Conservation (phyloP, 2,797 vertebrate genomes). For the Crypturellus tataupa region DNA sequence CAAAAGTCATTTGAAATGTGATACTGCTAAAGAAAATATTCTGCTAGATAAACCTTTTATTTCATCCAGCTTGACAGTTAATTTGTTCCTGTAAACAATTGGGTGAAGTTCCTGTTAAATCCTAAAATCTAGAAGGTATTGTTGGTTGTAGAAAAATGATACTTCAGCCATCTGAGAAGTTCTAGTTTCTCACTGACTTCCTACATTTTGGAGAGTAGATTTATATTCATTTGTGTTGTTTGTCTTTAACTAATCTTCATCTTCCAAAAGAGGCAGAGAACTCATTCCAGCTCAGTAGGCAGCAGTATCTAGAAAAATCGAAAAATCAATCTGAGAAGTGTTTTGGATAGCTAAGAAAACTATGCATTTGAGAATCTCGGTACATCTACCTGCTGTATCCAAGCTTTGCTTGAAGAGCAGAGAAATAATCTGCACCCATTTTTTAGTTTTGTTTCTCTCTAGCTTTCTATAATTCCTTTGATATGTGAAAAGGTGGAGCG, state of each 20-base stretch:
- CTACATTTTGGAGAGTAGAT: neutral
- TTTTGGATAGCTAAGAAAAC: neutral
- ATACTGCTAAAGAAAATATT: slow-evolving; percentile 9
- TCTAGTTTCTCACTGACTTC: neutral
- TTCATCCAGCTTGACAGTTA: neutral
- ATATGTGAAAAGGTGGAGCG: slow-evolving; percentile 37
- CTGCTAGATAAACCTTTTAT: neutral
- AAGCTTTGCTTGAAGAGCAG: neutral
- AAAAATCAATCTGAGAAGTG: neutral
- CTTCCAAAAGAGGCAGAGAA: neutral
- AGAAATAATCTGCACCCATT: neutral
- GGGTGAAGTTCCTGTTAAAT: slow-evolving; percentile 46
- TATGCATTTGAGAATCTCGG: accelerated
- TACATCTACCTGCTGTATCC: neutral
- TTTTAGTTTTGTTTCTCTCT: neutral
- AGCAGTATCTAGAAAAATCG: neutral
- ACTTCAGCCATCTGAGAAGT: neutral
- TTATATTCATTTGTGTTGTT: neutral
- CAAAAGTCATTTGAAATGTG: neutral
- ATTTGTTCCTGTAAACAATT: slow-evolving; percentile 9
- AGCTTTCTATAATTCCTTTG: slow-evolving; percentile 7
- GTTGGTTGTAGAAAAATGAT: neutral
- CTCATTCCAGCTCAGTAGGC: neutral
- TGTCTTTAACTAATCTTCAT: neutral
- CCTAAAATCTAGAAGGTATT: neutral